Base-by-base conservation (phyloP, 2,797 vertebrate genomes). In the Gobio occitaniae region DNA sequence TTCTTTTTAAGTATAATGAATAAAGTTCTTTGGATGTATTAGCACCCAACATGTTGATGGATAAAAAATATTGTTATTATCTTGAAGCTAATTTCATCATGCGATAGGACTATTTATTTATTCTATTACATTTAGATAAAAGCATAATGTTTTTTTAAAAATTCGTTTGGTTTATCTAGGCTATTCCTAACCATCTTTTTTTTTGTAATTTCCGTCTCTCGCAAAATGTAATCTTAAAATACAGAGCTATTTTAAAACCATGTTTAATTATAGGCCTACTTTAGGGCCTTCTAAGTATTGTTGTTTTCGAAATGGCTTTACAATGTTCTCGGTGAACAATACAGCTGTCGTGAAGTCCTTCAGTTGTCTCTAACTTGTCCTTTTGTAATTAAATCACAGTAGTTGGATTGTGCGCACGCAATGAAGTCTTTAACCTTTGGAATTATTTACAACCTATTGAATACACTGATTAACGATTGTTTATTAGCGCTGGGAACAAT, bases 401-500 rank as follows among this genome's bases (percentile, higher is more conserved):
- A 59, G 78, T 32, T 52, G 74, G 79, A 71, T 82, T 86, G 75
- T 63, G 74, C 29, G 50, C 72, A 71, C 69, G 59, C 61, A 85
- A 61, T 88, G 71, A 85, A 89, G 79, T 85, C 83, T 88, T 84
- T 92, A 94, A 93, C 91, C 93, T 93, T 94, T 94, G 91, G 88
- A 91, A 92, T 92, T 89, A 93, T 94, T 94, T 94, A 93, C 91
- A 90, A 89, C 91, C 90, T 77, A 79, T 88, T 92, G 91, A 94
- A 92, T 80, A 72, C 85, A 82, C 78, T 92, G 91, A 94, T 92
- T 89, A 91, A 90, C 87, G 91, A 89, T 92, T 38, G 50, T 91
- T 89, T 88, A 80, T 91, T 87, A 90, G 82, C 84, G 86, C 83
- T 84, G 84, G 92, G 80, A 85, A 90, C 92, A 88, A 86, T 82